A percentile compares a stretch with the other conserved stretches of the same genome.
Evolutionary conservation across 2,888 invertebrate species (phyloP).

Genomic region (Choreutis nemorana): DNA sequence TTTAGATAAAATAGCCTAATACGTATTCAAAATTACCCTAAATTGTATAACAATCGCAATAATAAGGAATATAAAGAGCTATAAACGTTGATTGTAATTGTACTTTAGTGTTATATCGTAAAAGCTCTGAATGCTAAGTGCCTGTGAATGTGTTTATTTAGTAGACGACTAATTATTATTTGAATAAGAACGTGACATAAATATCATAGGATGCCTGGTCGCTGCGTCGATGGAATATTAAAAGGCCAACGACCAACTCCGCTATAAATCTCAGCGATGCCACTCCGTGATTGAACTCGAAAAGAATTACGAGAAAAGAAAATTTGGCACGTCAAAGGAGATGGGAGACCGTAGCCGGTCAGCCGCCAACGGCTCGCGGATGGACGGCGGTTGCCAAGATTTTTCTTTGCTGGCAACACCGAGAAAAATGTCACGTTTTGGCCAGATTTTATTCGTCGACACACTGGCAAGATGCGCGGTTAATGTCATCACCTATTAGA

Average conservation of each 20-base stretch:
- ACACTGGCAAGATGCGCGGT: conserved; percentile 8
- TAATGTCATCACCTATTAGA: conserved; percentile 11
- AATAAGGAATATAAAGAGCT: no score
- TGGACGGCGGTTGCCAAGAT: conserved; percentile 16
- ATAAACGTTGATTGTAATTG: no score
- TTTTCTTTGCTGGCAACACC: conserved; percentile 21
- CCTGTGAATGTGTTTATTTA: conserved; percentile 15
- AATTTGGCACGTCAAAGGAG: conserved; percentile 19
- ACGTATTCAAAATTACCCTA: no score
- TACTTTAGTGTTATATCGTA: no score
- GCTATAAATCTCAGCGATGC: conserved; percentile 6
- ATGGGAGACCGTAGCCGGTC: conserved; percentile 14
- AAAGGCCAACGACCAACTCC: neutral
- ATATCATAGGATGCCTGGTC: conserved; percentile 13
- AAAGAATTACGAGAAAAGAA: conserved; percentile 15
- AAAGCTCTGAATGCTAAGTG: conserved; percentile 22
- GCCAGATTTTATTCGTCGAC: conserved; percentile 15
- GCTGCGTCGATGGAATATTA: neutral
- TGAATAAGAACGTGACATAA: conserved; percentile 34
- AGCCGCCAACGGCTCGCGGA: conserved; percentile 14
- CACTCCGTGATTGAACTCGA: conserved; percentile 5
- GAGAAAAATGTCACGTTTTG: conserved; percentile 16
- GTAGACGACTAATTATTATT: conserved; percentile 41
- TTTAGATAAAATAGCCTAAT: no score
- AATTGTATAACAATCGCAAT: no score